Evolutionary conservation across 2,113 vertebrate genomes (phyloP).

Genomic region (Lampris megalopsis): DNA sequence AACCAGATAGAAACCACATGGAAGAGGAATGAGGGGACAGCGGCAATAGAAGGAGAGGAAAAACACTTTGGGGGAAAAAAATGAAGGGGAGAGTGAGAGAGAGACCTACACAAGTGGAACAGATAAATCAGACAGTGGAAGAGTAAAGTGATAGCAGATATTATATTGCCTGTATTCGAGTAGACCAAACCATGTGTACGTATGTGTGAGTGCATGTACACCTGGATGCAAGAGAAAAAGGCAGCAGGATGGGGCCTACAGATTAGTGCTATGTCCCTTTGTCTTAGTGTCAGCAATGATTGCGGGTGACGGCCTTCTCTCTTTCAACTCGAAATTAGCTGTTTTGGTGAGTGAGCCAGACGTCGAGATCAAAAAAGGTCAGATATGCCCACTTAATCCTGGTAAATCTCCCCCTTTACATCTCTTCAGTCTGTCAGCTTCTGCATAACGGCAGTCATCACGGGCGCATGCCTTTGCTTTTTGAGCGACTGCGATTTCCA

Average conservation of each 20-base stretch:
- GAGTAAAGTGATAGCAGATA: slow-evolving; percentile 67
- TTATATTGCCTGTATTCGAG: slow-evolving; percentile 51
- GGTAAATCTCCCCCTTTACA: slow-evolving; percentile 74
- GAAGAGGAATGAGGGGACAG: slow-evolving; percentile 46
- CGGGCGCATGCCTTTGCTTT: slow-evolving; percentile 68
- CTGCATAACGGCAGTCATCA: slow-evolving; percentile 76
- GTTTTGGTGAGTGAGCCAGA: slow-evolving; percentile 77
- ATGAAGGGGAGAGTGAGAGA: slow-evolving; percentile 1
- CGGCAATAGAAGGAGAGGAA: slow-evolving; percentile 29
- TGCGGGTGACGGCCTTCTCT: slow-evolving; percentile 54
- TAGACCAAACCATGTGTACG: slow-evolving; percentile 71
- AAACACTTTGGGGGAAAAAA: neutral
- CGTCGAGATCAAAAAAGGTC: slow-evolving; percentile 77
- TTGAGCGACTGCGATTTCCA: slow-evolving; percentile 6
- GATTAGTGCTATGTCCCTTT: slow-evolving; percentile 45
- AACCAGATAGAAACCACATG: slow-evolving; percentile 81
- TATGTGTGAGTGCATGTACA: neutral
- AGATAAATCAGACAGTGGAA: slow-evolving; percentile 71
- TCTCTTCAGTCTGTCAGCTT: slow-evolving; percentile 75
- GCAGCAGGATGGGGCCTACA: neutral
- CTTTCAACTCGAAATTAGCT: slow-evolving; percentile 80
- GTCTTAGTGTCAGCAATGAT: slow-evolving; percentile 51
- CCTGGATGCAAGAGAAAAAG: neutral
- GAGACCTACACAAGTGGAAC: slow-evolving; percentile 59
- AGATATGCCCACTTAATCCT: slow-evolving; percentile 81